phyloP scores from a whole-genome alignment of 2,113 vertebrate genomes.

The Propithecus coquereli region DNA sequence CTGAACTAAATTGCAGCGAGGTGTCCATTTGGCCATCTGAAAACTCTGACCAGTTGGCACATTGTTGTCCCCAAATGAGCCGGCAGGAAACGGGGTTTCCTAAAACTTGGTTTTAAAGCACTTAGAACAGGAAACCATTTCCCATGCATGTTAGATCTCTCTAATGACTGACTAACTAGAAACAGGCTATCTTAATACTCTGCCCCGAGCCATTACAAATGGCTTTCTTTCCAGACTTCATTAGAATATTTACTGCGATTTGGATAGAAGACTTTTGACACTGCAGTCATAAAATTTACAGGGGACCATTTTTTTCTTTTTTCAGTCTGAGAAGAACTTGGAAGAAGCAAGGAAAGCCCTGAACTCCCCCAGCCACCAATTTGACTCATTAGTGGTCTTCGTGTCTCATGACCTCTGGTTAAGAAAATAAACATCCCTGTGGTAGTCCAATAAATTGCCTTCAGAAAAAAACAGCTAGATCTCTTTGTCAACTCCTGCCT shows the following conservation, averaged over 20 bases:
- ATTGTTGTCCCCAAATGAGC: constrained; percentile 88
- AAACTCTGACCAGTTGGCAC: constrained; percentile 66
- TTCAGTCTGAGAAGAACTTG: constrained; percentile 83
- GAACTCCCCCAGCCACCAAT: constrained; percentile 72
- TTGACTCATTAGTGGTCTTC: constrained; percentile 78
- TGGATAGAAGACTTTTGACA: constrained; percentile 96
- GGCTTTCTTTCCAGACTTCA: constrained; percentile 92
- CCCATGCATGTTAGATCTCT: constrained; percentile 95
- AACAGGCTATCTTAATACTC: constrained; percentile 95
- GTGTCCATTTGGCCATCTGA: constrained; percentile 21
- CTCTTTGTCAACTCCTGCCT: not conserved
- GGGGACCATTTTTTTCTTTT: constrained; percentile 80
- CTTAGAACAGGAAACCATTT: constrained; percentile 98
- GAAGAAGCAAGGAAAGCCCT: constrained; percentile 78
- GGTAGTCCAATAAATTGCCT: constrained; percentile 64
- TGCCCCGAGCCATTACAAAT: constrained; percentile 93
- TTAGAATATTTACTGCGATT: constrained; percentile 96
- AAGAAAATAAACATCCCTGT: constrained; percentile 69
- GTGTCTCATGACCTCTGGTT: constrained; percentile 67
- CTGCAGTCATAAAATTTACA: constrained; percentile 94
- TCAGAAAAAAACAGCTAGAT: not conserved
- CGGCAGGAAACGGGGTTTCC: constrained; percentile 96
- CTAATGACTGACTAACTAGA: constrained; percentile 99
- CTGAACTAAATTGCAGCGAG: not conserved
- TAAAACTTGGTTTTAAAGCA: constrained; percentile 96